Conservation (phyloP, 2,888 invertebrate genomes). For the Lydus trimaculatus region DNA sequence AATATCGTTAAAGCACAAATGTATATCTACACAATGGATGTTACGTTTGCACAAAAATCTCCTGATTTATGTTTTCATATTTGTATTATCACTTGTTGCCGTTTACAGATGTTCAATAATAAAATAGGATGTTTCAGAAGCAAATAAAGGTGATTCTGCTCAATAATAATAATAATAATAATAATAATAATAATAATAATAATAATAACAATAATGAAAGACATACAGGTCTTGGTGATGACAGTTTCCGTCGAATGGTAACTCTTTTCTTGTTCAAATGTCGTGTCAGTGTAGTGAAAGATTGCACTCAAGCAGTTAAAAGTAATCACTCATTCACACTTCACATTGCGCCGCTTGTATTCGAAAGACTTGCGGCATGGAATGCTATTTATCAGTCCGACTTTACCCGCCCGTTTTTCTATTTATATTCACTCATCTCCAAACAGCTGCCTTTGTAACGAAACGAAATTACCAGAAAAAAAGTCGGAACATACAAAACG, state of each 20-base stretch:
- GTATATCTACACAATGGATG: constrained; percentile 21
- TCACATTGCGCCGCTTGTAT: constrained; percentile 40
- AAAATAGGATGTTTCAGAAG: too few relatives aligned
- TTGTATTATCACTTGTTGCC: constrained; percentile 26
- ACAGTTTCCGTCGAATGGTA: constrained; percentile 18
- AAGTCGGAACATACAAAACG: constrained; percentile 22
- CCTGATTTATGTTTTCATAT: constrained; percentile 21
- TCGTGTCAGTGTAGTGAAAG: constrained; percentile 29
- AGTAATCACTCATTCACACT: constrained; percentile 48
- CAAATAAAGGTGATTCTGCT: too few relatives aligned
- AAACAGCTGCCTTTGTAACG: constrained; percentile 37
- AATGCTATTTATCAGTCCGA: constrained; percentile 47
- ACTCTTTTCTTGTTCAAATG: constrained; percentile 26
- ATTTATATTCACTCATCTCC: constrained; percentile 40
- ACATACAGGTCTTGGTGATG: neutral
- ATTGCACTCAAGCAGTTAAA: constrained; percentile 38
- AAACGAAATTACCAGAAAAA: neutral
- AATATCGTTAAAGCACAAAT: constrained; percentile 21
- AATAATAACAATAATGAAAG: neutral
- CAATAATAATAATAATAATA: too few relatives aligned
- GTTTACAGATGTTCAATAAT: neutral
- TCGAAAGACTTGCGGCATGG: constrained; percentile 43
- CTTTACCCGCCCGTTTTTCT: constrained; percentile 36
- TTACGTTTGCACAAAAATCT: constrained; percentile 20
- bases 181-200: too few relatives aligned